These are phyloP conservation scores for Prionailurus bengalensis DNA, from an alignment of 2,113 vertebrate genomes.

Conservation along the genomic window DNA sequence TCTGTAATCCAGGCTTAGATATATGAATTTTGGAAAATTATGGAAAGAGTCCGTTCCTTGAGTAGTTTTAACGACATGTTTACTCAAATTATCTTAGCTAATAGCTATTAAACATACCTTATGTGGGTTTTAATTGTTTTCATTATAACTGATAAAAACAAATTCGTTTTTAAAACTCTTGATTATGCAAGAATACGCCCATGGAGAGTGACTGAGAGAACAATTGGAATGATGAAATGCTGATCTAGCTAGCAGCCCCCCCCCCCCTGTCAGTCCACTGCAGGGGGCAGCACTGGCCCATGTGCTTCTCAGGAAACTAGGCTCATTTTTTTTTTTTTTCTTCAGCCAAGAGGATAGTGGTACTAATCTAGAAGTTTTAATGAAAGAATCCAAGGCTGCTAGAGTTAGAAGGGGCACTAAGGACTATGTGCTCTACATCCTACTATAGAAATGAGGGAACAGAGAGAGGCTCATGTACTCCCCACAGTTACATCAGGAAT, in stretches of 20 bases:
- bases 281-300: slow-evolving; percentile 60
- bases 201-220: neutral
- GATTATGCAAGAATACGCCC: neutral
- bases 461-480: neutral
- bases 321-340: neutral
- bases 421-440: neutral
- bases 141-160: neutral
- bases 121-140: slow-evolving; percentile 5
- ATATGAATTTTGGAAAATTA: neutral
- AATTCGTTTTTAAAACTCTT: neutral
- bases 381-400: neutral
- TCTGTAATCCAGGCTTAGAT: neutral
- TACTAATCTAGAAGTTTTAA: neutral
- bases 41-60: neutral
- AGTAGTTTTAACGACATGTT: neutral
- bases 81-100: neutral
- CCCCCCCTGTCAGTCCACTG: accelerated
- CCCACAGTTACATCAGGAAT: neutral
- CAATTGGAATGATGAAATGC: neutral
- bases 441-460: neutral
- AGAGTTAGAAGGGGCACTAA: neutral
- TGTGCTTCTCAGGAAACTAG: neutral
- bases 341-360: neutral
- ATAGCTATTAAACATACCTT: neutral
- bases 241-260: neutral